These are phyloP conservation scores for Paralvinella palmiformis DNA, from an alignment of 1,140 invertebrate species.

Conservation along the genomic window DNA sequence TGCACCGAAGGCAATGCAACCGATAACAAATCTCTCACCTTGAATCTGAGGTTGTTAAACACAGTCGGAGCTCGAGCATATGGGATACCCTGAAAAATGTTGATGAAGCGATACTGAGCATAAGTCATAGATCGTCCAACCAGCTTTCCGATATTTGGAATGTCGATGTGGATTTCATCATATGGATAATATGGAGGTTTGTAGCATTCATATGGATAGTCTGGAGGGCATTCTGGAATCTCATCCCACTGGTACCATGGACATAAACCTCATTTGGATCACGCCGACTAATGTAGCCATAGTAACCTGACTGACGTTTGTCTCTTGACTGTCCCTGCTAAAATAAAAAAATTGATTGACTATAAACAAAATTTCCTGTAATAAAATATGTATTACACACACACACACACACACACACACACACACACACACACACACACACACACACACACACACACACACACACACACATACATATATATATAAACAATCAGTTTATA, in stretches of 20 bases:
- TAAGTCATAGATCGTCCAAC: constrained; percentile 19
- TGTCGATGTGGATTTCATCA: constrained; percentile 12
- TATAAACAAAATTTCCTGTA: not conserved
- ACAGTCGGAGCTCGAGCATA: constrained; percentile 20
- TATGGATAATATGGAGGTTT: constrained; percentile 22
- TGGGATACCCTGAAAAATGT: constrained; percentile 19
- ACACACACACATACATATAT: not conserved
- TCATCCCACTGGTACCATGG: not conserved
- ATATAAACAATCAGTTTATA: too few species aligned
- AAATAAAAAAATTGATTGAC: not conserved
- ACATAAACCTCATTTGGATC: not conserved
- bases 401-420: not conserved
- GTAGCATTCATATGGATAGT: constrained; percentile 11
- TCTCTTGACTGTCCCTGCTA: not conserved
- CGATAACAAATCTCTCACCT: too few species aligned
- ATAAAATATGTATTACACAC: not conserved
- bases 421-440: not conserved
- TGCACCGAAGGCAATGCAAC: too few species aligned
- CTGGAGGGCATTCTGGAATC: constrained; percentile 14
- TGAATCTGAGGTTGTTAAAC: constrained; percentile 17
- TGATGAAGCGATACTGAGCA: constrained; percentile 13
- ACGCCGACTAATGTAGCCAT: not conserved
- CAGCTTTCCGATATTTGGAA: constrained; percentile 14
- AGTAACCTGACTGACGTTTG: not conserved
- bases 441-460: not conserved